Conservation (phyloP, 2,888 invertebrate genomes). For the Caenorhabditis virilis region DNA sequence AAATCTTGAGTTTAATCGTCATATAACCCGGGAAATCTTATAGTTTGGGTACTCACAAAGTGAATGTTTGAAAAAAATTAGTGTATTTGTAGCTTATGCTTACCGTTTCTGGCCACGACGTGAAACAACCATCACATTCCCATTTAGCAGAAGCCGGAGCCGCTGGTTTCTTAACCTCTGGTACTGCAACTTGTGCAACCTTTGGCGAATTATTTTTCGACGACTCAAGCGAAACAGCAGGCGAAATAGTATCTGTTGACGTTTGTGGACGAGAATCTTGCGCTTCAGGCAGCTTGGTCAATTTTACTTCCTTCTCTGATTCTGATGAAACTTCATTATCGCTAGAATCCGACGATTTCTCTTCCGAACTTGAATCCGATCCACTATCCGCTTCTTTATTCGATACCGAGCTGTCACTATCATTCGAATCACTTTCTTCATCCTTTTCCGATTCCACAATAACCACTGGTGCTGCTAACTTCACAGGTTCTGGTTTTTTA, state of each 20-base stretch:
- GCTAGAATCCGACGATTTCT: not conserved
- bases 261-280: constrained; percentile 32
- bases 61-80: too few species aligned
- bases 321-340: too few species aligned
- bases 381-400: not conserved
- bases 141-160: constrained; percentile 9
- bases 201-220: constrained; percentile 34
- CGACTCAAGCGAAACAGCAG: constrained; percentile 16
- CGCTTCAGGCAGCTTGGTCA: too few species aligned
- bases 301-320: too few species aligned
- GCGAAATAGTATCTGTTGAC: constrained; percentile 30
- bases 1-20: not conserved
- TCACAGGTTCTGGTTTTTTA: not conserved
- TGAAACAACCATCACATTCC: constrained; percentile 25
- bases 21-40: not conserved
- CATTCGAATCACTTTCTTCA: constrained; percentile 1
- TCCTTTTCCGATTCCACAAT: constrained; percentile 2
- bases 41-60: too few species aligned
- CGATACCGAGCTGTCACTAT: not conserved
- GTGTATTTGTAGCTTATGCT: not conserved
- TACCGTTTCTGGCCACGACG: constrained; percentile 17
- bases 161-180: not conserved
- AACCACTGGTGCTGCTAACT: not conserved
- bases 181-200: not conserved
- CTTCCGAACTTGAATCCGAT: not conserved